A percentile compares a stretch with the other conserved stretches of the same genome.
These are phyloP conservation scores for Cheirogaleus medius DNA, from an alignment of 2,113 vertebrate genomes.

Conservation along the genomic window DNA sequence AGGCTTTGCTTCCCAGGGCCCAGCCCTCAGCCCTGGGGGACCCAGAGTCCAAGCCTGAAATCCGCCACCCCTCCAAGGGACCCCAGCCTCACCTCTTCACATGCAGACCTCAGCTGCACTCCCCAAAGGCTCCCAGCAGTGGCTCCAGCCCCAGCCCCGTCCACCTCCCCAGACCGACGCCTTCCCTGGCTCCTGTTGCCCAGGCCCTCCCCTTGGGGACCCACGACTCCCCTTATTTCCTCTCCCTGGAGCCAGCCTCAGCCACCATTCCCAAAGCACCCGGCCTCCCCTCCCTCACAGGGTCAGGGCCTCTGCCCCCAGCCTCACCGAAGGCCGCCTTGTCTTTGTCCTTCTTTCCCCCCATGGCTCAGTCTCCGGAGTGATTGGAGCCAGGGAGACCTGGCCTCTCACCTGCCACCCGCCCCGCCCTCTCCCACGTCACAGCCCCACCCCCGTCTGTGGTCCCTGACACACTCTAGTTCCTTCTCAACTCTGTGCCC, in stretches of 20 bases:
- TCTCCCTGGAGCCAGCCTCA: not conserved
- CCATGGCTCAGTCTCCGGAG: conserved; percentile 73
- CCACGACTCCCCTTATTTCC: not conserved
- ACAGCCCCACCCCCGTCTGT: conserved; percentile 62
- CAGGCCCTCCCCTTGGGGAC: not conserved
- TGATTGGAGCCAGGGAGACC: conserved; percentile 67
- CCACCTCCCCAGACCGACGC: not conserved
- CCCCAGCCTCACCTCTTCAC: not conserved
- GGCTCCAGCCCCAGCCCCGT: not conserved
- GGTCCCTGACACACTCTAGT: conserved; percentile 32
- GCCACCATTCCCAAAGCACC: not conserved
- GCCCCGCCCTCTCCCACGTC: conserved; percentile 61
- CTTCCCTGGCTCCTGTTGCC: not conserved
- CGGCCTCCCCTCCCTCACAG: not conserved
- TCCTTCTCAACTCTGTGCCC: not conserved
- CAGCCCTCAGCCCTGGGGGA: not conserved
- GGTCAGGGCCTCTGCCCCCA: not conserved
- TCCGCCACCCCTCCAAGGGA: not conserved
- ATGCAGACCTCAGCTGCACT: not conserved
- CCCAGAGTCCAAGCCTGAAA: not conserved
- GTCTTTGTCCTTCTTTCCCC: conserved; percentile 22
- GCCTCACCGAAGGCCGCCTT: conserved; percentile 54
- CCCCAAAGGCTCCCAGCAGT: not conserved
- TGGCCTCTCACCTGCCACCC: conserved; percentile 61
- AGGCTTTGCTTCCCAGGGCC: not conserved